Conservation (phyloP, 2,113 vertebrate genomes). For the Alligator mississippiensis region DNA sequence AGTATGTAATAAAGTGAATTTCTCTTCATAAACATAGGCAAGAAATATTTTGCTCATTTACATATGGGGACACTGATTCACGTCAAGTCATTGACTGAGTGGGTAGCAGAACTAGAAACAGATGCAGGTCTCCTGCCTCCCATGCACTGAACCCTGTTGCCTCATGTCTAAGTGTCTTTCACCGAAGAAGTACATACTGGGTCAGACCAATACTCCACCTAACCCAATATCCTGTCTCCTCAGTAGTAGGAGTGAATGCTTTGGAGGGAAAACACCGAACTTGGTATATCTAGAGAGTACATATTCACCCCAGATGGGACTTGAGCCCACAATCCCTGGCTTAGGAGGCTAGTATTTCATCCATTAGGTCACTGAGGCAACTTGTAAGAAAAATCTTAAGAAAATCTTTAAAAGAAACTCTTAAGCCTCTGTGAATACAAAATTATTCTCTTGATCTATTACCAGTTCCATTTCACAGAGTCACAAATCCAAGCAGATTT, state of each 20-base stretch:
- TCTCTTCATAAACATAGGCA: not conserved
- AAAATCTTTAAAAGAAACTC: not conserved
- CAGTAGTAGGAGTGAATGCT: no score
- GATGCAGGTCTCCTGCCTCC: not conserved
- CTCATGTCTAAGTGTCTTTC: not conserved
- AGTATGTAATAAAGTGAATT: not conserved
- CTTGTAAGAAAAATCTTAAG: no score
- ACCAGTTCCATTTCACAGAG: not conserved
- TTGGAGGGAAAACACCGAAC: no score
- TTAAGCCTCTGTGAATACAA: not conserved
- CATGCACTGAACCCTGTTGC: fast-evolving
- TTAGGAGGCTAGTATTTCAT: slow-evolving; percentile 61
- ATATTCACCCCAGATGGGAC: slow-evolving; percentile 80
- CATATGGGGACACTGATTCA: not conserved
- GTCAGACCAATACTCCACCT: no score
- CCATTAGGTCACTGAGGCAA: no score
- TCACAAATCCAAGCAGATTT: not conserved
- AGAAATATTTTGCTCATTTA: not conserved
- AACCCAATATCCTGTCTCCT: no score
- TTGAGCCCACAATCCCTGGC: slow-evolving; percentile 77
- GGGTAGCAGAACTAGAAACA: not conserved
- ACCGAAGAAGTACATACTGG: not conserved
- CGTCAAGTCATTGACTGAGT: not conserved
- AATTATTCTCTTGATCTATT: not conserved
- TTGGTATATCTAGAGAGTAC: no score